Base-by-base conservation (phyloP, 2,113 vertebrate genomes). In the Rhagologus leucostigma region DNA sequence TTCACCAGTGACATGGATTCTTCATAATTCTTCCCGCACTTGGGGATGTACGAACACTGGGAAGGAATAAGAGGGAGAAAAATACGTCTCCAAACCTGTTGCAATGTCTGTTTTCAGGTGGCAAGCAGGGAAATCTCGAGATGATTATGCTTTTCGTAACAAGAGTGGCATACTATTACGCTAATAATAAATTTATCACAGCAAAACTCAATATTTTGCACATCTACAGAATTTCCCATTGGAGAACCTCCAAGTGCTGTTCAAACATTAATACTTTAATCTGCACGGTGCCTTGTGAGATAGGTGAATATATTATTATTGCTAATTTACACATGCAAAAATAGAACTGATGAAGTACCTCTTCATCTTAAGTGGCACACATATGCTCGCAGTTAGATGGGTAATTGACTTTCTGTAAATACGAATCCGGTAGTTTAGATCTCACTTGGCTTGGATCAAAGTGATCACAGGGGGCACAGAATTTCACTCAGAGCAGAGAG, bases 21-120 rank as follows among this genome's bases (percentile, higher is more conserved):
- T 32, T 98, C 97, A 1, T 98, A 98, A 27, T 99, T 99, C 97
- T 99, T 99, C 35, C 95, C 98, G 17, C 99, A 99, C 90, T 99
- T 99, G 56, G 99, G 99, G 91, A 99, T 98, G 93, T 98, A 99
- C 53, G 99, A 99, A 18, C 99, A 99, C 99, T 99, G 69, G 91
- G 92, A 82, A 93, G 55, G 85, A 93, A 96, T 4, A 1, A 90
- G 44, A 91, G 59, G 57, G 23, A 78, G 65, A 62, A 56, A 83
- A 85, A 50, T 0, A 10, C 2, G 16, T 59, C 35, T 88, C 20
- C 30, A 62, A 55, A 68, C 27, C n/a, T 79, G 65, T 35, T 29
- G 44, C 24, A 71, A 4, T 35, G 29, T 24, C 75, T 92, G 37
- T 57, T 90, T 90, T 78, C 73, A 90, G 76, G 90, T 89, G 47